Conservation (phyloP, 2,113 vertebrate genomes). For the Indri indri region DNA sequence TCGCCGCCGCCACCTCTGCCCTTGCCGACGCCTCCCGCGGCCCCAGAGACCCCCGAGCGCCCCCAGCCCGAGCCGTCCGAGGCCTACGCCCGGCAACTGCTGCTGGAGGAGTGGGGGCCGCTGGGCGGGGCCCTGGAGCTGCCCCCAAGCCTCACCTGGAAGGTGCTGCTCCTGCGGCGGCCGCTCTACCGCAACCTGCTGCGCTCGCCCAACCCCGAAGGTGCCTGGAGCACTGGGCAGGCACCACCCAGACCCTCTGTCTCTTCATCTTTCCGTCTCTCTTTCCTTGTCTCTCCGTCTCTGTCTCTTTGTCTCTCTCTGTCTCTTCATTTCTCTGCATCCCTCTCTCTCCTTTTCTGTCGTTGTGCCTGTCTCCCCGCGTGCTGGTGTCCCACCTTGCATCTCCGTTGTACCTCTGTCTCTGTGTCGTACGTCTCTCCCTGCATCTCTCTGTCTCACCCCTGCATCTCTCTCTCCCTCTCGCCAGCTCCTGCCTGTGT, state of each 20-base stretch:
- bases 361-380: not conserved
- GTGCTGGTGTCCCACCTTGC: not conserved
- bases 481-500: not conserved
- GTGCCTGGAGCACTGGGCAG: conserved; percentile 59
- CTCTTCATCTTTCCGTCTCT: not conserved
- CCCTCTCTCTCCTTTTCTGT: not conserved
- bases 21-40: not conserved
- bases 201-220: conserved; percentile 87
- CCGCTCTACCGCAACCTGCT: conserved; percentile 89
- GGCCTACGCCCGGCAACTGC: conserved; percentile 53
- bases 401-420: not conserved
- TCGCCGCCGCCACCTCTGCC: not conserved
- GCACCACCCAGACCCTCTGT: not conserved
- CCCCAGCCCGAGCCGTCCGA: not conserved
- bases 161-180: conserved; percentile 79
- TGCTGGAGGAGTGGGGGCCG: conserved; percentile 74
- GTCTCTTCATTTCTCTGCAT: too few relatives aligned
- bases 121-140: conserved; percentile 82
- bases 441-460: not conserved
- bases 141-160: conserved; percentile 84
- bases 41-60: not conserved
- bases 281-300: not conserved
- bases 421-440: not conserved
- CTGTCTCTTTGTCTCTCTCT: not conserved
- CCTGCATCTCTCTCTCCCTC: not conserved